phyloP scores from a whole-genome alignment of 1,140 invertebrate genomes.

The Drosophila truncata region DNA sequence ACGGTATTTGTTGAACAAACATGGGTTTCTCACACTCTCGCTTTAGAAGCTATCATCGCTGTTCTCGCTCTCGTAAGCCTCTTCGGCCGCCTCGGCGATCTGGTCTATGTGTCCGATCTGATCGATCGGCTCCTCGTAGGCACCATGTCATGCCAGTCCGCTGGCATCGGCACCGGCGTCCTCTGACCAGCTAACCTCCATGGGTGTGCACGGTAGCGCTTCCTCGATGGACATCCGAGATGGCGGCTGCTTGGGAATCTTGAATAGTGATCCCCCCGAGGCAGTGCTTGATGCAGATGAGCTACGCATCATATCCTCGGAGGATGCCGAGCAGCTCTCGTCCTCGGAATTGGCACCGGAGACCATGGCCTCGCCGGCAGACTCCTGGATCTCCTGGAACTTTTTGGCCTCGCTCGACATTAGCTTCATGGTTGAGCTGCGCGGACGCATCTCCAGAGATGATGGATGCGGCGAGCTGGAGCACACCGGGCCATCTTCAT shows the following conservation, averaged over 20 bases:
- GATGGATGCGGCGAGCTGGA: slow-evolving; percentile 69
- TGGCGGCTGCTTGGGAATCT: slow-evolving; percentile 59
- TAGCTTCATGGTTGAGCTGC: slow-evolving; percentile 72
- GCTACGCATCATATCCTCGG: slow-evolving; percentile 78
- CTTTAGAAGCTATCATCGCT: slow-evolving; percentile 78
- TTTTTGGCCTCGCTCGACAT: slow-evolving; percentile 81
- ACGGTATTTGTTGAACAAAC: slow-evolving; percentile 67
- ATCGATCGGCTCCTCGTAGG: slow-evolving; percentile 59
- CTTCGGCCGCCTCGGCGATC: slow-evolving; percentile 72
- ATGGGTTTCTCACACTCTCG: slow-evolving; percentile 24
- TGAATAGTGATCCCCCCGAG: slow-evolving; percentile 53
- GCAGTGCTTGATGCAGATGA: slow-evolving; percentile 68
- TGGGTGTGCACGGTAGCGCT: slow-evolving; percentile 80
- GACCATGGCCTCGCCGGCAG: slow-evolving; percentile 89
- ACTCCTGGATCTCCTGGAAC: slow-evolving; percentile 87
- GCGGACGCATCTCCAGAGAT: slow-evolving; percentile 47
- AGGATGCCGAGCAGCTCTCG: slow-evolving; percentile 86
- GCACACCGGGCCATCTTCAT: slow-evolving; percentile 35
- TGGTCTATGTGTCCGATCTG: slow-evolving; percentile 64
- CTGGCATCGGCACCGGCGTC: slow-evolving; percentile 80
- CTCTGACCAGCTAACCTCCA: slow-evolving; percentile 86
- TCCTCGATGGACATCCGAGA: slow-evolving; percentile 82
- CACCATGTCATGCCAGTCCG: slow-evolving; percentile 69
- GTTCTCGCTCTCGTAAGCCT: slow-evolving; percentile 70
- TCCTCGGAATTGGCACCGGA: slow-evolving; percentile 87